phyloP scores from a whole-genome alignment of 2,113 vertebrate species.

The Xiphophorus hellerii region DNA sequence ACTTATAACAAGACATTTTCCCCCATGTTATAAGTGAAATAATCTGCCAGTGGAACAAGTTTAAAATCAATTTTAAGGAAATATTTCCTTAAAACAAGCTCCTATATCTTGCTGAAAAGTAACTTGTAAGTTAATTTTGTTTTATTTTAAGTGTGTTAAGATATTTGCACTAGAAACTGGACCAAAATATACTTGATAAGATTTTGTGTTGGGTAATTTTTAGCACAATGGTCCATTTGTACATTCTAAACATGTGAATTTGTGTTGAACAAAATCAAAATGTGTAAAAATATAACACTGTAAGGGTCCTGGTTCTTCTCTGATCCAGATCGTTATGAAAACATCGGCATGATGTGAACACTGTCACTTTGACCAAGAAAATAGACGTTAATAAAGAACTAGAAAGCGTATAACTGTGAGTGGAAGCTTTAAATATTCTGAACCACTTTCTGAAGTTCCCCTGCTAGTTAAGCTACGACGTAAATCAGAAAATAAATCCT shows the following conservation, averaged over 20 bases:
- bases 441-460: background rate
- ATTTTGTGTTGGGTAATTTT: too few species aligned
- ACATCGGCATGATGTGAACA: background rate
- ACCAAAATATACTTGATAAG: too few species aligned
- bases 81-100: too few species aligned
- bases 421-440: background rate
- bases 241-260: background rate
- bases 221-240: too few species aligned
- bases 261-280: background rate
- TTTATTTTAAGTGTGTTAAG: too few species aligned
- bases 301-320: background rate
- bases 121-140: too few species aligned
- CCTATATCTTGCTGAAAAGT: too few species aligned
- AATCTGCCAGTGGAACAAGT: too few species aligned
- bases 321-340: background rate
- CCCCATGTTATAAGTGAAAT: too few species aligned
- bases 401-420: slow-evolving; percentile 6
- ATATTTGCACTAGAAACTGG: too few species aligned
- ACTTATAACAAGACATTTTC: too few species aligned
- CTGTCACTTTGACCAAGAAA: slow-evolving; percentile 3
- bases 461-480: background rate
- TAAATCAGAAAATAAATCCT: background rate
- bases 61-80: too few species aligned
- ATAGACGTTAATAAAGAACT: slow-evolving; percentile 22
- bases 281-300: background rate